Base-by-base conservation (phyloP, 1,140 invertebrate genomes). In the Euborellia annulipes region DNA sequence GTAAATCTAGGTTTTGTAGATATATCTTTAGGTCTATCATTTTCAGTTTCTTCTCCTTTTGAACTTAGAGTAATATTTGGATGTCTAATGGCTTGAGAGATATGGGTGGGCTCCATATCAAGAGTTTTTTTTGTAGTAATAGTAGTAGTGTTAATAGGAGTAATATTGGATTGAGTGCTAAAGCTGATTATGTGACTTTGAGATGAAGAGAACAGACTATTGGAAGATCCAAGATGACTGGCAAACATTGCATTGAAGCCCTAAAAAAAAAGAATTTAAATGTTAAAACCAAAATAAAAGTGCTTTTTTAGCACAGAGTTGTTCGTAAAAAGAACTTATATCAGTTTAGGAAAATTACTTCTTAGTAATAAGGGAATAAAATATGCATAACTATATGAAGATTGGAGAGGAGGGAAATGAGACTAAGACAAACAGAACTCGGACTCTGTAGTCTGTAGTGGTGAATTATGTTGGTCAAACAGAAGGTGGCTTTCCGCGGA, bases 211-310 rank as follows among this genome's bases (percentile, higher is more conserved):
- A 41, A 44, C 47, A 50, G 52, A 53, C 51, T 58, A 55, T 57
- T 55, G 54, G 53, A 56, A 57, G 54, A 55, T 50, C 49, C 48
- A 44, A 30, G 46, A 36, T 48, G 45, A 45, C 45, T 47, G 48
- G 46, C 47, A 36, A 46, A 44, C 48, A 46, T 52, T 52, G 46
- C 48, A 47, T 49, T 54, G 42, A 43, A 48, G 46, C 36, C 41
- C 50, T 51, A 39, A 9, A 46, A 52, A 40, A 30, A 56, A 21
- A 47, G 4, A 27, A n/a, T n/a, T n/a, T n/a, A n/a, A n/a, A n/a
- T n/a, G n/a, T n/a, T n/a, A n/a, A n/a, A n/a, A n/a, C n/a, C n/a
- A n/a, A n/a, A n/a, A n/a, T n/a, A n/a, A 48, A 51, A 50, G 36
- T 34, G 34, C 30, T 13, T n/a, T 30, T 36, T n/a, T 14, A 48